Evolutionary conservation across 2,113 vertebrate genomes (phyloP).

Genomic region (Formicarius rufipectus): DNA sequence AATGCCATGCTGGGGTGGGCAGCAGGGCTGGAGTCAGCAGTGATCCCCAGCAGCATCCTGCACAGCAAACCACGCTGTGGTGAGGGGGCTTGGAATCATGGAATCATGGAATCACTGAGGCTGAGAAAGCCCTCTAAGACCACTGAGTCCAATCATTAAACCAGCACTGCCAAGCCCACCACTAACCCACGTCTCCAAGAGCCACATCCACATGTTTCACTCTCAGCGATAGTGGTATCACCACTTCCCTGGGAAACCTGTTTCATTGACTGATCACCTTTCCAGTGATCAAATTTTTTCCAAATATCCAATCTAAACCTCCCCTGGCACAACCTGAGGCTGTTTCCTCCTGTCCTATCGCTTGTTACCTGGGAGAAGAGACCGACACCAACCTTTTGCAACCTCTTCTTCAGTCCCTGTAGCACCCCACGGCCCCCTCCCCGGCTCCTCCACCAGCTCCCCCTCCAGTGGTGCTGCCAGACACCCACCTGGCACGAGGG

Average conservation of each 20-base stretch:
- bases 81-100: neutral
- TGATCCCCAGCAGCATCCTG: conserved; percentile 76
- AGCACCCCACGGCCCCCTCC: neutral
- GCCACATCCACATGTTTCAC: accelerated
- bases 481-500: conserved; percentile 71
- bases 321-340: neutral
- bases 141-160: neutral
- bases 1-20: conserved; percentile 58
- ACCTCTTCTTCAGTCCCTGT: neutral
- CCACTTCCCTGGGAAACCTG: neutral
- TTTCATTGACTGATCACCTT: neutral
- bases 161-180: neutral
- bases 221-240: neutral
- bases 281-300: neutral
- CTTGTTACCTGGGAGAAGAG: neutral
- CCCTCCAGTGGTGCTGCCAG: accelerated
- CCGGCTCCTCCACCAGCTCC: neutral
- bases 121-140: neutral
- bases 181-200: too few species aligned
- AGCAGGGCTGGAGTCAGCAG: conserved; percentile 60
- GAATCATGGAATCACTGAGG: neutral
- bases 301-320: neutral
- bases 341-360: accelerated
- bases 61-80: neutral
- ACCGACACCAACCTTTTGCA: neutral